Evolutionary conservation across 2,797 vertebrate species (phyloP).

Genomic region (Telmatherina bonti): DNA sequence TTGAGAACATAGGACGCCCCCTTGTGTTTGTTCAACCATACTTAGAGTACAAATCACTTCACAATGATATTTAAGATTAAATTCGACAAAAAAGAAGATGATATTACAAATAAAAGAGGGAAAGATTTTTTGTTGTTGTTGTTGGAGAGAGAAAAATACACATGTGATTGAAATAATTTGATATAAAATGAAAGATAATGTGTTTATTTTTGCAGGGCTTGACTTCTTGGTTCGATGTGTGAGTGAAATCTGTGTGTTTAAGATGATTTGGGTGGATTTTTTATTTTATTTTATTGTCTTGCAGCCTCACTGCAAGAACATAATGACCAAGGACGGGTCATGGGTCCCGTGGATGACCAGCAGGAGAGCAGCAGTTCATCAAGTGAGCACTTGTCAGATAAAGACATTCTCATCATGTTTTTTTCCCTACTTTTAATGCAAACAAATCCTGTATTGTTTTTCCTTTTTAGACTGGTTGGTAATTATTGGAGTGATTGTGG

Average conservation of each 20-base stretch:
- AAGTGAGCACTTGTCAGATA: conserved; percentile 51
- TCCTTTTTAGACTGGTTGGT: conserved; percentile 80
- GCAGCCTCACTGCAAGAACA: conserved; percentile 12
- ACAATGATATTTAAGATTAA: background rate
- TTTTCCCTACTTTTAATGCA: background rate
- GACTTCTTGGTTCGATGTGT: background rate
- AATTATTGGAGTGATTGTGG: conserved; percentile 66
- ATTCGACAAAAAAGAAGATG: background rate
- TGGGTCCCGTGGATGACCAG: background rate
- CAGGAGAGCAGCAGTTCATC: background rate
- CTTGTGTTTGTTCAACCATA: conserved; percentile 64
- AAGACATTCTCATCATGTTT: background rate
- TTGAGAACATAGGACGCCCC: conserved; percentile 65
- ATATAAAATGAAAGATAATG: background rate
- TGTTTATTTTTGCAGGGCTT: background rate
- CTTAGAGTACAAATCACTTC: background rate
- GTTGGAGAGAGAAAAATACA: background rate
- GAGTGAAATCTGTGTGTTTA: background rate
- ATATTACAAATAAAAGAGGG: background rate
- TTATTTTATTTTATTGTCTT: conserved; percentile 13
- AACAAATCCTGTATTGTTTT: conserved; percentile 17
- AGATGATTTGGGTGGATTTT: background rate
- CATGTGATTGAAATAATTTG: background rate
- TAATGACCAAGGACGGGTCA: background rate
- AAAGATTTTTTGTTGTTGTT: background rate